Conservation (phyloP, 2,113 vertebrate genomes). For the Tragelaphus strepsiceros region DNA sequence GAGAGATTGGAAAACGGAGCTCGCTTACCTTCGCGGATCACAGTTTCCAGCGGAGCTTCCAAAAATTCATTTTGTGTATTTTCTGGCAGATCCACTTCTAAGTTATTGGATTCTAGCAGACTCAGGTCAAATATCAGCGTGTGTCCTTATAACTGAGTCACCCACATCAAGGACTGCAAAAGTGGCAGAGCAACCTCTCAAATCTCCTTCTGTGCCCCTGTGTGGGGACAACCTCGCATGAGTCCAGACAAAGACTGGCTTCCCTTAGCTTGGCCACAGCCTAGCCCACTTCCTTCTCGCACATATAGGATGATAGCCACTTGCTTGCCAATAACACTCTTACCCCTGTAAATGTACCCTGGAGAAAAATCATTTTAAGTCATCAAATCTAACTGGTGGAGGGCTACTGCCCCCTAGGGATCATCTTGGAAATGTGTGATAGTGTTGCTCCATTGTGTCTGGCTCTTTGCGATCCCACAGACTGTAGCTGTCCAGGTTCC, state of each 20-base stretch:
- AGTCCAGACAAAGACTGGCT: neutral
- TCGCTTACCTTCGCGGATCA: neutral
- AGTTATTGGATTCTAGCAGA: neutral
- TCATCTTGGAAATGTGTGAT: neutral
- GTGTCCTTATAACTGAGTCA: neutral
- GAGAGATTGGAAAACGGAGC: neutral
- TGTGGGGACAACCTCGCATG: neutral
- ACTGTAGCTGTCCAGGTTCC: fast-evolving
- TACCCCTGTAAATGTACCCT: neutral
- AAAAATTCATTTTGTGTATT: neutral
- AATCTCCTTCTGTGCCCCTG: neutral
- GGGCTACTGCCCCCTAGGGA: neutral
- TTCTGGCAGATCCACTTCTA: neutral
- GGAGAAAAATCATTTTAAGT: neutral
- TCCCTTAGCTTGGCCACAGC: neutral
- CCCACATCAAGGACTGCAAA: neutral
- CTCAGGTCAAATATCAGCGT: neutral
- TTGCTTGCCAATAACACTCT: neutral
- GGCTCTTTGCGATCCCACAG: fast-evolving
- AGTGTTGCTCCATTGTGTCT: neutral
- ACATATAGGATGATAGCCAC: neutral
- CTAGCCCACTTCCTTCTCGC: neutral
- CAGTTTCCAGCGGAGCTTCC: neutral
- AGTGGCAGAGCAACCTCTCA: neutral
- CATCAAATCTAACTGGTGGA: neutral